Evolutionary conservation across 2,113 vertebrate genomes (phyloP).

Genomic region (Mus pahari): DNA sequence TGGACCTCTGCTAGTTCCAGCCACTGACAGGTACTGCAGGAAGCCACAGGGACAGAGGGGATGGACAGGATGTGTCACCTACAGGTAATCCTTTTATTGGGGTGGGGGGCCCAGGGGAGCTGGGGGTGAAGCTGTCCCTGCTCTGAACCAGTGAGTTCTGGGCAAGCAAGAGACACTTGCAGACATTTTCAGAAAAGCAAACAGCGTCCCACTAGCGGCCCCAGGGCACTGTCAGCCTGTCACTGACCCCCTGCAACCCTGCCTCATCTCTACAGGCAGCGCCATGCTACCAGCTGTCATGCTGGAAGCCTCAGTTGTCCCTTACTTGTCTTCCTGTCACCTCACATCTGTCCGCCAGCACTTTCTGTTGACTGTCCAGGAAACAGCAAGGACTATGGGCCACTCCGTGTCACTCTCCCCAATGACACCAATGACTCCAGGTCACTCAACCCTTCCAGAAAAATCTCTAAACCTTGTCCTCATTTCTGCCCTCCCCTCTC

Average conservation of each 20-base stretch:
- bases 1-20: not conserved
- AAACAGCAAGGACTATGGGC: not conserved
- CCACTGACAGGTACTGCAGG: not conserved
- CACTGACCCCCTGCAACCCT: not conserved
- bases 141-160: not conserved
- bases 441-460: not conserved
- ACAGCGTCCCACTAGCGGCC: rapidly evolving
- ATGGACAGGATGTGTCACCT: not conserved
- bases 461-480: not conserved
- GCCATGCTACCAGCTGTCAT: not conserved
- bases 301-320: not conserved
- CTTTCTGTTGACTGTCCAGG: not conserved
- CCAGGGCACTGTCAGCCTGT: not conserved
- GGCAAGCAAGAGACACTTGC: not conserved
- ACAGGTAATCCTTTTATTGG: not conserved
- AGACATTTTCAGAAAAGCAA: not conserved
- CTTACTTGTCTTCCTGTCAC: not conserved
- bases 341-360: not conserved
- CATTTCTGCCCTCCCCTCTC: not conserved
- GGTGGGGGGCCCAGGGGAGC: not conserved
- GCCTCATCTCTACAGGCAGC: not conserved
- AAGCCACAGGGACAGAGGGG: not conserved
- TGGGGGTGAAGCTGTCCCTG: not conserved
- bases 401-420: not conserved
- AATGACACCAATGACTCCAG: not conserved